Evolutionary conservation across 2,888 invertebrate genomes (phyloP), one percentile per base, ranked within the genome.

Genomic region (Xestobium rufovillosum): DNA sequence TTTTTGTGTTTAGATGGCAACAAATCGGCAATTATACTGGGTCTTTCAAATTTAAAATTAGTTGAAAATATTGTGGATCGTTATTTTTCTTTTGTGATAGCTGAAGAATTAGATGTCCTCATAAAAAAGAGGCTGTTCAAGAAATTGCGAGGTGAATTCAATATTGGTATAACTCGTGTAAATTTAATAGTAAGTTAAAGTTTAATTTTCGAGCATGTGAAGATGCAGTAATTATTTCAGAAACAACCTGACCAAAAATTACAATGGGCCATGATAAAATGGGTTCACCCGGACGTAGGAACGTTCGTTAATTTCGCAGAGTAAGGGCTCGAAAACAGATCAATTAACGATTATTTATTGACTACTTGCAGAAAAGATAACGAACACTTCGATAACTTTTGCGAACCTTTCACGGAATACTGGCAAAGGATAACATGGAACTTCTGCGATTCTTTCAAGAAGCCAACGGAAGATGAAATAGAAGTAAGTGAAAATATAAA

Each of bases 201-300:
- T n/a, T 3, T 16, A 8, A 16, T 38, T 6, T 12, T 32, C 12
- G 8, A n/a, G n/a, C n/a, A n/a, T n/a, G n/a, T n/a, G n/a, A n/a
- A n/a, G n/a, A n/a, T n/a, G n/a, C n/a, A n/a, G n/a, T 27, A 6
- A 28, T 11, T 40, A 35, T 50, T 52, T 35, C 34, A 60, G 60
- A 47, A 40, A 32, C 14, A 57, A 14, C 57, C 57, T 10, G 51
- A 60, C 49, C 56, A 53, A 40, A 61, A 59, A 44, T 31, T 62
- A 14, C 56, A 57, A 38, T 62, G 61, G 60, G 50, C 49, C 2
- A 57, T 61, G 51, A 35, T 62, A 26, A 60, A 60, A 41, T 64
- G 63, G 63, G 45, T 53, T 1, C 55, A 56, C 44, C 55, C 55
- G 11, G 55, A 52, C 36, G 49, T 57, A 8, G 60, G 58, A 11